Percentiles rank a stretch among this genome's conserved stretches.
Conservation (phyloP, 2,888 invertebrate genomes). For the Anoplius nigerrimus region DNA sequence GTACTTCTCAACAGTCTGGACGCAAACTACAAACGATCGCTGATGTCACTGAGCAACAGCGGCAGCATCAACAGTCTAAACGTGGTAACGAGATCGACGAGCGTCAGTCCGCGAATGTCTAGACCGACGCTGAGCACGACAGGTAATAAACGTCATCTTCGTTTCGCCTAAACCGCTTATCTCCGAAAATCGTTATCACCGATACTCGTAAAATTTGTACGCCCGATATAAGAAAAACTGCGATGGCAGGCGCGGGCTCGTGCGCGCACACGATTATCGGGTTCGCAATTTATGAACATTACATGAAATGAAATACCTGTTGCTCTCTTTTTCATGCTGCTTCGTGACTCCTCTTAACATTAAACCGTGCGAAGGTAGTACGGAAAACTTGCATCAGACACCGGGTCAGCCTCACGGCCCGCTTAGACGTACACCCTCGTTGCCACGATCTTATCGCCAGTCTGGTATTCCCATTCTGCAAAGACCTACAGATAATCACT, state of each 20-base stretch:
- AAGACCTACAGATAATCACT: constrained; percentile 73
- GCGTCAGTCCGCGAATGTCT: constrained; percentile 72
- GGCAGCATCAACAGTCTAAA: constrained; percentile 77
- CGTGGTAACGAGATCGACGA: constrained; percentile 72
- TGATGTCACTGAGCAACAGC: constrained; percentile 79
- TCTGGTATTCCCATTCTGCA: constrained; percentile 79
- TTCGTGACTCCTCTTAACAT: constrained; percentile 62
- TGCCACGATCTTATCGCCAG: constrained; percentile 79
- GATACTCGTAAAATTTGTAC: too few relatives aligned
- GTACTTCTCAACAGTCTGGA: constrained; percentile 89
- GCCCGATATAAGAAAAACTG: too few relatives aligned
- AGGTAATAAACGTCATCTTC: constrained; percentile 66
- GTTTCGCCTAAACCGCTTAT: not conserved
- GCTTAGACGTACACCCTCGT: constrained; percentile 78
- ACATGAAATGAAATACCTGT: constrained; percentile 43
- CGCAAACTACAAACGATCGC: constrained; percentile 82
- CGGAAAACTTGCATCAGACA: constrained; percentile 78
- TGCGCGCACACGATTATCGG: constrained; percentile 5
- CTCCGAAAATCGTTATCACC: not conserved
- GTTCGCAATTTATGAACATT: constrained; percentile 2
- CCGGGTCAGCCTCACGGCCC: constrained; percentile 73
- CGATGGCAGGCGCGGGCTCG: too few relatives aligned
- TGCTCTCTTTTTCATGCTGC: constrained; percentile 69
- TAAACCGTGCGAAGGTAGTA: constrained; percentile 77
- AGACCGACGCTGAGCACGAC: constrained; percentile 74